Evolutionary conservation across 1,140 invertebrate species (phyloP), one percentile per base, ranked within the genome.

Genomic region (Anadara kagoshimensis): DNA sequence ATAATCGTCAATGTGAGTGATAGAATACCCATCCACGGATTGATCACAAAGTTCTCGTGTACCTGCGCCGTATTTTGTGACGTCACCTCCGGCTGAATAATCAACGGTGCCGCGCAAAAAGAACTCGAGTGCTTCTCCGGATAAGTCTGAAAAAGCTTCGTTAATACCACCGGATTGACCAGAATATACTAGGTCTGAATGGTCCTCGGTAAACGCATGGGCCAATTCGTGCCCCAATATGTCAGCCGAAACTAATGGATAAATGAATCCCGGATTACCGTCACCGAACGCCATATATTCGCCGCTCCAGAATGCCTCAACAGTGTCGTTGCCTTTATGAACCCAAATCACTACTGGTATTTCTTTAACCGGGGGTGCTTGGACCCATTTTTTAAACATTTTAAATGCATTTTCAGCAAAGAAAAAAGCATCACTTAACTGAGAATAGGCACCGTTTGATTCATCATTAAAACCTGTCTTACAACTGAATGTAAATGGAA

Each of bases 61-160:
- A 8, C 18, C 47, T 24, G 7, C 16, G 1, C 12, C 1, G 20
- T 56, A 8, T 11, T 41, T 29, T 1, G 14, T 26, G 20, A 44
- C 36, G 24, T 41, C 56, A 7, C 66, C 61, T 29, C 73, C 73
- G 0, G 54, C 44, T 20, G 41, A 29, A 29, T 47, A 56, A 59
- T 75, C 73, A 20, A n/a, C n/a, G 4, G 0, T 58, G 1, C 62
- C 61, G 12, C 20, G 59, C 0, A 73, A 49, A 56, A 67, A 84
- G 3, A 59, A 51, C 59, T 83, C 78, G 3, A 67, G 51, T 2
- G 72, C 72, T 58, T 84, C 79, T 24, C 81, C 83, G n/a, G 68
- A 68, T 1, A 84, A 71, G 53, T 84, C 83, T 16, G 81, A 79
- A 53, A 78, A 83, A 1, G 83, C 70, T 74, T 84, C 83, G 49